Percentiles rank a stretch among this genome's conserved stretches.
Conservation (phyloP, 2,888 invertebrate genomes). For the Caradrina clavipalpis region DNA sequence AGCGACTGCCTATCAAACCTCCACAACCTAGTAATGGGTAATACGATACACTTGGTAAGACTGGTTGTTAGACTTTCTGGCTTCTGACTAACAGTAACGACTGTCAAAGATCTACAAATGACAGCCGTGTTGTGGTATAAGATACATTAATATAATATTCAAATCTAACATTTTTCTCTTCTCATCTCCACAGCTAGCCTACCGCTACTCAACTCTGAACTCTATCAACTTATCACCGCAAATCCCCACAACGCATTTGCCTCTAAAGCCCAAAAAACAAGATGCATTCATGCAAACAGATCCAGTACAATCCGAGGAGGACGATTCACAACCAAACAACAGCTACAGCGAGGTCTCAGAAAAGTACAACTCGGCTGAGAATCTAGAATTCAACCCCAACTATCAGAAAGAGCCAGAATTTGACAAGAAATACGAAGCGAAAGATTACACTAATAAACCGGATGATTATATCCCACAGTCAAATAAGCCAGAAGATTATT, state of each 20-base stretch:
- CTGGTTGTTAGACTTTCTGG: too few relatives aligned
- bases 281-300: constrained; percentile 89
- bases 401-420: constrained; percentile 57
- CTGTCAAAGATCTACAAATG: too few relatives aligned
- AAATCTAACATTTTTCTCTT: neutral
- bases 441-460: constrained; percentile 80
- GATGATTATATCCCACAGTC: constrained; percentile 84
- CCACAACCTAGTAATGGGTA: too few relatives aligned
- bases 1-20: too few relatives aligned
- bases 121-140: too few relatives aligned
- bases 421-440: constrained; percentile 74
- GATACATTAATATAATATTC: too few relatives aligned
- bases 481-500: constrained; percentile 78
- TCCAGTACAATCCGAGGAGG: constrained; percentile 81
- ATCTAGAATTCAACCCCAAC: constrained; percentile 22
- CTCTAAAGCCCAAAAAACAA: constrained; percentile 81
- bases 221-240: constrained; percentile 74
- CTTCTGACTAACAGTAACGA: too few relatives aligned
- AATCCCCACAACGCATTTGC: constrained; percentile 30
- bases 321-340: constrained; percentile 78
- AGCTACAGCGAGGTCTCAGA: constrained; percentile 76
- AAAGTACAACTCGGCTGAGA: constrained; percentile 49
- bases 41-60: too few relatives aligned
- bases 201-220: constrained; percentile 76
- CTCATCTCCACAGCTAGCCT: constrained; percentile 74